Evolutionary conservation across 2,113 vertebrate species (phyloP), one percentile per base, ranked within the genome.

Genomic region (Dipodomys merriami): DNA sequence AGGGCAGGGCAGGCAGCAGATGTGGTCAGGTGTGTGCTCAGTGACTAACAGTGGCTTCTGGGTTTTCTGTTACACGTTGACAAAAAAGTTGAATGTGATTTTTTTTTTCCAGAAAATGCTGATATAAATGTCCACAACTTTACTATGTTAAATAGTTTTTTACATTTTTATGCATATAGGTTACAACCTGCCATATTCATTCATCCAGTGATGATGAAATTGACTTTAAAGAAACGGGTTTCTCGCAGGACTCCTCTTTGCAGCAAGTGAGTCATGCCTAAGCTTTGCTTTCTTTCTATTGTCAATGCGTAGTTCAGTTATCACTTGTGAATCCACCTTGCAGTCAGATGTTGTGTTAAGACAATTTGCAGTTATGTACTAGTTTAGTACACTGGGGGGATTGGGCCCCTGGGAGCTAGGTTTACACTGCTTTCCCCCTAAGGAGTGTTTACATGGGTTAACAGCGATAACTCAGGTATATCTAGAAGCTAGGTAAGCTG

Each of bases 171-270:
- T 97, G 88, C 97, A 69, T 94, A 5, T 96, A 99, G 99, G 99
- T 99, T 95, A 99, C 99, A 96, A 99, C 99, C 57, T 99, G 99
- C 97, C 99, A 99, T 97, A 99, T 99, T 97, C 99, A 99, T 97
- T 99, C 99, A 94, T 99, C 99, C 95, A 99, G 99, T 90, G 99
- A 99, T 94, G 99, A 99, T 97, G 99, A 99, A 98, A 99, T 99
- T 93, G 99, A 99, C 97, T 99, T 99, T 96, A 99, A 99, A 98
- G 99, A 99, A 97, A 98, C 98, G 62, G 99, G 99, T 84, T 99
- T 99, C 97, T 99, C 99, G 88, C 99, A 99, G 97, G 99, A 99
- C 97, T 99, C 99, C 60, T 99, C 99, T 97, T 98, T 99, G 96
- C 99, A 99, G 98, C 99, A 99, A 98, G 99, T 99, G 99, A 99